Evolutionary conservation across 2,888 invertebrate species (phyloP).

Genomic region (Linyphia triangularis): DNA sequence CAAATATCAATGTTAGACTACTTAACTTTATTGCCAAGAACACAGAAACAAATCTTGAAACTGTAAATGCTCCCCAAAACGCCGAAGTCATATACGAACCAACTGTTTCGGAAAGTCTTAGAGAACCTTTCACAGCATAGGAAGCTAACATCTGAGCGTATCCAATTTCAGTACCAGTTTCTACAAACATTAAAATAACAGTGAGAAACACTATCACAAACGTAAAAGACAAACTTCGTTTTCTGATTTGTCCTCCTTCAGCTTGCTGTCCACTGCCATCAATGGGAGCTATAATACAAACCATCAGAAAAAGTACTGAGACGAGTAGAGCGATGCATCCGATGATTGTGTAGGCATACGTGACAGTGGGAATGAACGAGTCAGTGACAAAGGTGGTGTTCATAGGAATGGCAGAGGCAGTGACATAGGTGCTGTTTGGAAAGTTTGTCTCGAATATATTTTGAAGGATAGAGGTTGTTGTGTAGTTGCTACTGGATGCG

Average conservation of each 20-base stretch:
- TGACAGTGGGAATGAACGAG: constrained; percentile 20
- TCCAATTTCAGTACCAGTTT: constrained; percentile 80
- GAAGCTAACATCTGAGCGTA: constrained; percentile 81
- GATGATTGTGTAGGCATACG: constrained; percentile 79
- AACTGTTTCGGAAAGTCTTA: constrained; percentile 78
- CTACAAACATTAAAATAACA: constrained; percentile 80
- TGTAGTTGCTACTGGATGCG: background rate
- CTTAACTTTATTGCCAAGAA: constrained; percentile 80
- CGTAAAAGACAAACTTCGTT: constrained; percentile 76
- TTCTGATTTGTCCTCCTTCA: constrained; percentile 35
- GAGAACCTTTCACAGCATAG: constrained; percentile 79
- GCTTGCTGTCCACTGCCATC: constrained; percentile 58
- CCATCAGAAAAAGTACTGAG: constrained; percentile 79
- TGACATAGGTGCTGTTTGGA: background rate
- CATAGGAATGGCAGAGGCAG: too few species aligned
- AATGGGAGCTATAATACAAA: constrained; percentile 37
- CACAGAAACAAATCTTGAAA: constrained; percentile 79
- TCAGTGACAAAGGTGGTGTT: background rate
- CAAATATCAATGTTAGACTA: constrained; percentile 80
- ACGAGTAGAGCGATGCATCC: constrained; percentile 79
- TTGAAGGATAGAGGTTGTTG: background rate
- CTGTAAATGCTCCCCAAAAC: constrained; percentile 81
- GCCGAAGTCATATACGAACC: constrained; percentile 80
- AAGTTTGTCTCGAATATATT: background rate
- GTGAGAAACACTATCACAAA: constrained; percentile 79